Evolutionary conservation across 2,113 vertebrate species (phyloP).

Genomic region (Notothenia coriiceps): DNA sequence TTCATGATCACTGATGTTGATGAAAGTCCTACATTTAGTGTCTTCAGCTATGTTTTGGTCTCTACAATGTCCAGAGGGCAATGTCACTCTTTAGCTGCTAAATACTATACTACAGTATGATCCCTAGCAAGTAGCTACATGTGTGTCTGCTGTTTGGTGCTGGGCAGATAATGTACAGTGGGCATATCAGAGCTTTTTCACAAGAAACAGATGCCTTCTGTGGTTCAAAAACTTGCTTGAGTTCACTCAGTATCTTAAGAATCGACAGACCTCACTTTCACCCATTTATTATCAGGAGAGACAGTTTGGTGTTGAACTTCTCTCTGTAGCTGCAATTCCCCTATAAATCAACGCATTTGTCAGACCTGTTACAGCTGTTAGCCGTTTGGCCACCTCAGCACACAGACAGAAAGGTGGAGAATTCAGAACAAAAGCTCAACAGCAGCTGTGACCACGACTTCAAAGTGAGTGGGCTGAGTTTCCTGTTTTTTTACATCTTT

Average conservation of each 20-base stretch:
- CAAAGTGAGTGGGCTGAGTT: slow-evolving; percentile 54
- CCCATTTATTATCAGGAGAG: background rate
- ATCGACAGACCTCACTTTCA: background rate
- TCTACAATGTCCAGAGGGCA: background rate
- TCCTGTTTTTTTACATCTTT: slow-evolving; percentile 51
- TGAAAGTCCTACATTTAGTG: no score
- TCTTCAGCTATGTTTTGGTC: background rate
- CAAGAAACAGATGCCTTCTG: background rate
- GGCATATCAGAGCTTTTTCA: background rate
- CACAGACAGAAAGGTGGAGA: slow-evolving; percentile 43
- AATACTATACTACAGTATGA: no score
- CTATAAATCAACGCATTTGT: slow-evolving; percentile 10
- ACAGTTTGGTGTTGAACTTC: background rate
- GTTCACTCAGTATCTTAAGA: background rate
- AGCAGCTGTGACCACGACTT: slow-evolving; percentile 44
- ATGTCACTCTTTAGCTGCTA: no score
- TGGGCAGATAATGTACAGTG: background rate
- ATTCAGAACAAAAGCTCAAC: slow-evolving; percentile 41
- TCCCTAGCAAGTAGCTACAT: background rate
- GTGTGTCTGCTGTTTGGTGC: background rate
- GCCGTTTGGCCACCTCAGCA: slow-evolving; percentile 16
- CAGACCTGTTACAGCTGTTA: slow-evolving; percentile 43
- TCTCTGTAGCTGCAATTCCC: slow-evolving; percentile 1
- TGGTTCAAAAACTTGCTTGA: no score
- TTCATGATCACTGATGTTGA: background rate